Base-by-base conservation (phyloP, 2,113 vertebrate species). In the Centropus unirufus region DNA sequence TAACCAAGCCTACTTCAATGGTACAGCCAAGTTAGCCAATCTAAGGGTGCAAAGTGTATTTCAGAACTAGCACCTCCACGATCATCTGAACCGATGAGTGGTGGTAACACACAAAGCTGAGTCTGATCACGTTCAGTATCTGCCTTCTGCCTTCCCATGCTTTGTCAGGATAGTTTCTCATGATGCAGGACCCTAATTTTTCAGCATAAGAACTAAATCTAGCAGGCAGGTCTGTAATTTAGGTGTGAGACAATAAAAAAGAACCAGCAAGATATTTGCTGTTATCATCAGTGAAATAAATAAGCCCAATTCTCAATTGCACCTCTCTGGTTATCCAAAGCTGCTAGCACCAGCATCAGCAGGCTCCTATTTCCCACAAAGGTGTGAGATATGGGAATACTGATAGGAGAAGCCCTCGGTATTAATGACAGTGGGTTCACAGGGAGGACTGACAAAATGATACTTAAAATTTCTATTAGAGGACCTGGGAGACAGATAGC, bases 131-230 rank as follows among this genome's bases (percentile, higher is more conserved):
- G 32, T n/a, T 30, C 70, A 19, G 15, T 26, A 36, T 23, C 47
- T 64, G 17, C 51, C 51, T 80, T 51, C 59, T 91, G 67, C 23
- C 49, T 62, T 49, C 51, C 49, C 0, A 0, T 0, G 1, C 16
- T 42, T 74, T 89, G 34, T 40, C 90, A 78, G 49, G 70, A 47
- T 44, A 47, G 13, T 14, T 79, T 30, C 78, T 83, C 44, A 30
- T 17, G 49, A 55, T 1, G 6, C 69, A 79, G 49, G 14, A 69
- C 58, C 55, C 62, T 12, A 23, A 63, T 14, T 24, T 76, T 88
- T 76, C 44, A 85, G 82, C 36, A 12, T 6, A 54, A 68, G 32
- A 85, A 64, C 64, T 39, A 63, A 85, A 69, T 11, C 19, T 61
- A 76, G 58, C 17, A 66, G 58, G 40, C 72, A 80, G 62, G 30